These are phyloP conservation scores for Thymelicus lineola DNA, from an alignment of 2,888 invertebrate genomes.

Conservation along the genomic window DNA sequence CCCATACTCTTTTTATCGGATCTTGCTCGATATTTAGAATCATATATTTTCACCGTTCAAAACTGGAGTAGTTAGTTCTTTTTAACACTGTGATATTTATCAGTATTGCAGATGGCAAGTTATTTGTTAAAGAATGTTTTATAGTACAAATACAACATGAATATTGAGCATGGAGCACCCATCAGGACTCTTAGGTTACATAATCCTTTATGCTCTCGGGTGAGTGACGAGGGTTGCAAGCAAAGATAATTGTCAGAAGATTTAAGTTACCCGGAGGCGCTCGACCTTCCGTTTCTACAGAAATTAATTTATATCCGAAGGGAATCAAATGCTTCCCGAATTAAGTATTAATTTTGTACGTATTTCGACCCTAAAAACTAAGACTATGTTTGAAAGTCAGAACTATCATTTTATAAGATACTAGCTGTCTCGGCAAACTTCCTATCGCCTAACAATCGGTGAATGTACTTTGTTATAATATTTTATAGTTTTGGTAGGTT, in stretches of 20 bases:
- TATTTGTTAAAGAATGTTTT: no score
- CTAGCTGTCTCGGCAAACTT: no score
- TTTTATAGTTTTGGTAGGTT: no score
- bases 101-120: no score
- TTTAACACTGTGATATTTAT: no score
- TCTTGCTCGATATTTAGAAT: no score
- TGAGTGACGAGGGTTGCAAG: background rate
- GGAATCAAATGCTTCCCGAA: background rate
- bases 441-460: no score
- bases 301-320: slow-evolving; percentile 1
- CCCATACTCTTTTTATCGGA: no score
- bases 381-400: background rate
- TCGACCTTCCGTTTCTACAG: background rate
- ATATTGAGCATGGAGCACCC: background rate
- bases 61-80: no score
- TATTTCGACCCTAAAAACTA: background rate
- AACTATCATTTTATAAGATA: no score
- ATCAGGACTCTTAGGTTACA: background rate
- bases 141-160: background rate
- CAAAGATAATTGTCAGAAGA: slow-evolving; percentile 4
- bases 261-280: slow-evolving; percentile 4
- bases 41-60: no score
- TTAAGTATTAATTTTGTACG: background rate
- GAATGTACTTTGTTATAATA: no score
- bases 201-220: background rate